phyloP scores from a whole-genome alignment of 1,140 invertebrate species.

The Acromyrmex heyeri region DNA sequence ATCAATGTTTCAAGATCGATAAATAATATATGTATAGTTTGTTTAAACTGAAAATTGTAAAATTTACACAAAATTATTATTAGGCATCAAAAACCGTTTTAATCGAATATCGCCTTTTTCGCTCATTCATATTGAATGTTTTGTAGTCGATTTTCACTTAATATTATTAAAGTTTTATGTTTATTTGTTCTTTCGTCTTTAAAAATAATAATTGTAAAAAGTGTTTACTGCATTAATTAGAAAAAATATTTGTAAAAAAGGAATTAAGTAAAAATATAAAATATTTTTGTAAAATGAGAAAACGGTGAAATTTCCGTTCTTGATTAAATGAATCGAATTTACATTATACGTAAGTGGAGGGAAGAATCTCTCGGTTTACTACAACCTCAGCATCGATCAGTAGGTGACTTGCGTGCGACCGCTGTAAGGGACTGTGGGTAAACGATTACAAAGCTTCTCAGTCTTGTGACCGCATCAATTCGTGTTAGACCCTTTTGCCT shows the following conservation, averaged over 20 bases:
- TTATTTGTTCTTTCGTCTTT: background rate
- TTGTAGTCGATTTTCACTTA: too few relatives aligned
- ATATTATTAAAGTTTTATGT: too few relatives aligned
- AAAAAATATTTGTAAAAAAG: background rate
- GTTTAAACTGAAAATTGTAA: too few relatives aligned
- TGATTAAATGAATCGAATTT: slow-evolving; percentile 14
- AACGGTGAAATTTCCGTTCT: background rate
- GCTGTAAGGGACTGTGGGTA: slow-evolving; percentile 64
- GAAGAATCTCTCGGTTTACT: slow-evolving; percentile 43
- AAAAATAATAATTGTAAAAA: background rate
- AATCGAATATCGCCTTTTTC: too few relatives aligned
- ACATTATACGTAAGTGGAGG: slow-evolving; percentile 18
- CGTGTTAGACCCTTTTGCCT: slow-evolving; percentile 21
- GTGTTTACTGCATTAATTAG: background rate
- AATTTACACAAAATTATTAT: too few relatives aligned
- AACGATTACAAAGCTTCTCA: slow-evolving; percentile 69
- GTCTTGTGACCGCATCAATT: slow-evolving; percentile 60
- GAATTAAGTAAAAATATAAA: background rate
- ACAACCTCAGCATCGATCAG: slow-evolving; percentile 69
- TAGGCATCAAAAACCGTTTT: too few relatives aligned
- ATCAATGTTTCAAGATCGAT: too few relatives aligned
- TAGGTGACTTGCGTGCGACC: slow-evolving; percentile 52
- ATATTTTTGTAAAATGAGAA: background rate
- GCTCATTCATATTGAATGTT: too few relatives aligned
- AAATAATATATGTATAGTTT: too few relatives aligned